Base-by-base conservation (phyloP, 2,888 invertebrate species). In the Mythimna ferrago region DNA sequence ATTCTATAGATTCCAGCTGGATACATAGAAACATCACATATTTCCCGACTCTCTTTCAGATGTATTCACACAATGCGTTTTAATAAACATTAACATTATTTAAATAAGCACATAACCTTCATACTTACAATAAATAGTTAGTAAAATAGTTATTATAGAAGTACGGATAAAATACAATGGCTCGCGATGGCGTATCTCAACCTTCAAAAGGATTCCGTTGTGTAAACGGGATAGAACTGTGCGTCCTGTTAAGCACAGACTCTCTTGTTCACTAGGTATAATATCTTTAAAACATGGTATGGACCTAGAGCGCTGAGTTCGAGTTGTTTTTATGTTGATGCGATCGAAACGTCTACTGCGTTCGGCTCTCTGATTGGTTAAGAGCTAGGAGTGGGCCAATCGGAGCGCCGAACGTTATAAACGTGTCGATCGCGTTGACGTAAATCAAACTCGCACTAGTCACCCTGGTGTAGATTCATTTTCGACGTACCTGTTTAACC, bases 61-160 rank as follows among this genome's bases (percentile, higher is more conserved):
- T 76, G 35, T 35, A 26, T 41, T 32, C 44, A 66, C 51, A 51
- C 7, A 66, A 38, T 19, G 53, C 9, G 38, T n/a, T 32, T 57
- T 48, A 38, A 68, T n/a, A 57, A 53, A 66, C 21, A 66, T 26
- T n/a, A 54, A 53, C 6, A 61, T 32, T 64, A 26, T 3, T 41
- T 60, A 78, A 32, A 61, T 32, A 38, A 53, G 56, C 60, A 65
- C 26, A 53, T 14, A 62, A 21, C 6, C 32, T 19, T 62, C 62
- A 66, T 60, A 58, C 32, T 51, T 66, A 11, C 44, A 35, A 51
- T 53, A 57, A 64, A 67, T 64, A 67, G 41, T 60, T 64, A 73
- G 63, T 16, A 63, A 54, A 54, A 63, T 19, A 44, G 11, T 73
- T 67, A 63, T 3, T 26, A 32, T 2, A 38, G 16, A 38, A 61